Conservation (phyloP, 2,113 vertebrate genomes). For the Lophura nycthemera region DNA sequence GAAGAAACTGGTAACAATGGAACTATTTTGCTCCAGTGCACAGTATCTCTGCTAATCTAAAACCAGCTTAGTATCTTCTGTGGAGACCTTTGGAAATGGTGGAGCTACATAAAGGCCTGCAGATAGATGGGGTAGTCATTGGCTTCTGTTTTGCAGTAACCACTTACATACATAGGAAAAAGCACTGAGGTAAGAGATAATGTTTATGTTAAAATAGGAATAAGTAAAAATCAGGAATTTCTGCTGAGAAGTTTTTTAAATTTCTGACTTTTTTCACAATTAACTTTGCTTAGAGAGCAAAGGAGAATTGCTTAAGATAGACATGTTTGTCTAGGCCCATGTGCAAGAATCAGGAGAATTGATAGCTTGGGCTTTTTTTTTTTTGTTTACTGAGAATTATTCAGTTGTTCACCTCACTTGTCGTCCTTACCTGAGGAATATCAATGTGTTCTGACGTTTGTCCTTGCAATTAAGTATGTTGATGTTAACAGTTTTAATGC, state of each 20-base stretch:
- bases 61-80: not conserved
- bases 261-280: not conserved
- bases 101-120: not conserved
- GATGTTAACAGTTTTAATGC: not conserved
- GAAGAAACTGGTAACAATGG: not conserved
- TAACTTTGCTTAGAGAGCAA: not conserved
- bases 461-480: constrained; percentile 45
- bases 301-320: not conserved
- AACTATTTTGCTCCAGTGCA: not conserved
- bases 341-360: not conserved
- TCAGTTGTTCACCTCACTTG: not conserved
- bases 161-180: not conserved
- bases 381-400: not conserved
- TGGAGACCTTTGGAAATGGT: not conserved
- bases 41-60: not conserved
- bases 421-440: constrained; percentile 27
- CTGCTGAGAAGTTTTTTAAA: not conserved
- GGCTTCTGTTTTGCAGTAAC: not conserved
- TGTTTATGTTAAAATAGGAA: not conserved
- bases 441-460: constrained; percentile 45
- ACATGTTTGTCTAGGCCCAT: not conserved
- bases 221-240: not conserved
- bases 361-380: not conserved
- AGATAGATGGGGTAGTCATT: not conserved
- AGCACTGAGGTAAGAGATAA: not conserved